Evolutionary conservation across 2,888 invertebrate species (phyloP).

Genomic region (Aspidiotus rigidus): DNA sequence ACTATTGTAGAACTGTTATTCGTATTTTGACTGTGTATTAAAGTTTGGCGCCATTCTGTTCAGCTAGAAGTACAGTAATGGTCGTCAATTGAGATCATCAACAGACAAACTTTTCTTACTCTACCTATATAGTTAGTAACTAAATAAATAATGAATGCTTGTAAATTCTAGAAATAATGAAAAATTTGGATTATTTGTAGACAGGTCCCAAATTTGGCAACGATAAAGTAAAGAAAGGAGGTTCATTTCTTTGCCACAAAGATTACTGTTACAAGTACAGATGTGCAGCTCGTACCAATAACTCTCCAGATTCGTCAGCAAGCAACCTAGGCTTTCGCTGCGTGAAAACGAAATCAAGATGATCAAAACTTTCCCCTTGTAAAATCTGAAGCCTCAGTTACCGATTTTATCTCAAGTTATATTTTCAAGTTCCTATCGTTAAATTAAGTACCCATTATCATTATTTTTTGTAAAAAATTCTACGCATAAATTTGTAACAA

Average conservation of each 20-base stretch:
- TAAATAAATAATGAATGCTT: neutral
- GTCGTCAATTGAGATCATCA: too few relatives aligned
- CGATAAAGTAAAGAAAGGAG: slow-evolving; percentile 90
- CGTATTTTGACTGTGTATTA: too few relatives aligned
- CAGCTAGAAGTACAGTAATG: too few relatives aligned
- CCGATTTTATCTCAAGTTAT: neutral
- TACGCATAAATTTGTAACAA: slow-evolving; percentile 18
- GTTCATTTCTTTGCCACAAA: slow-evolving; percentile 84
- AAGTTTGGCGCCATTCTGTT: too few relatives aligned
- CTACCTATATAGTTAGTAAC: too few relatives aligned
- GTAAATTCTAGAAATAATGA: neutral
- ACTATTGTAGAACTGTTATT: too few relatives aligned
- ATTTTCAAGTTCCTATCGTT: too few relatives aligned
- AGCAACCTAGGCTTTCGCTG: slow-evolving; percentile 91
- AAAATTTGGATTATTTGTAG: neutral
- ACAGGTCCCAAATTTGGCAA: slow-evolving; percentile 37
- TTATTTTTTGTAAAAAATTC: too few relatives aligned
- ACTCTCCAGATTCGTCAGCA: slow-evolving; percentile 86
- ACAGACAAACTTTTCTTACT: too few relatives aligned
- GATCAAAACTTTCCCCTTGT: neutral
- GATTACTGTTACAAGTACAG: slow-evolving; percentile 88
- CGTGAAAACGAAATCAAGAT: slow-evolving; percentile 45
- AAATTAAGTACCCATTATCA: too few relatives aligned
- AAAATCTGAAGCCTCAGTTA: neutral
- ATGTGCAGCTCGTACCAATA: slow-evolving; percentile 87